Base-by-base conservation (phyloP, 2,113 vertebrate species). In the Clarias macrocephalus region DNA sequence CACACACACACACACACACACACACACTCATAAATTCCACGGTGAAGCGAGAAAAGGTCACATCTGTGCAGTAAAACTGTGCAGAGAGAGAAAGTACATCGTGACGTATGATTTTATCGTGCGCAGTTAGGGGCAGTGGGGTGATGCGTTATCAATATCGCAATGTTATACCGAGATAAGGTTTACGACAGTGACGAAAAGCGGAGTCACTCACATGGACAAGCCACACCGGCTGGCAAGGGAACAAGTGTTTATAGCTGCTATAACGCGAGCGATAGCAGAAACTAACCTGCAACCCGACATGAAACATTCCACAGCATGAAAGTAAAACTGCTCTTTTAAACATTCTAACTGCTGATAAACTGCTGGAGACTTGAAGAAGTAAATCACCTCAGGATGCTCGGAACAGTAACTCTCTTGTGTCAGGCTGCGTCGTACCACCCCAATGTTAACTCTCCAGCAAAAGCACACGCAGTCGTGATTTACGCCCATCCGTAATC, bases 1-100 rank as follows among this genome's bases (percentile, higher is more conserved):
- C 60, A 21, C 59, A 13, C 59, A 7, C 19, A 23, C 60, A 23
- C 60, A 18, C 66, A 33, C 80, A 48, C 30, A 11, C 65, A 77
- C 48, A 81, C 21, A 87, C 68, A 54, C 54, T 42, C 73, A 68
- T 88, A 84, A 84, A 80, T 59, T 68, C 85, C 76, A 80, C 28
- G 28, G 48, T 33, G 42, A 66, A 16, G 52, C 57, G 85, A 68
- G 85, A 86, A 86, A 86, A 86, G 85, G 85, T 86, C 63, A 80
- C 48, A 33, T 80, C 56, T 13, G 23, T 81, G 85, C 65, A 82
- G 81, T 82, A 86, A 81, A 81, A 21, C 0, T 28, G 83, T 65
- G 77, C 25, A 21, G 21, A 80, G 16, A 73, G 54, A 62, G 56
- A 7, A 70, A 18, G 19, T 56, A 70, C 12, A 73, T 60, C 52